Evolutionary conservation across 1,140 invertebrate species (phyloP).

Genomic region (Agraylea sexmaculata): DNA sequence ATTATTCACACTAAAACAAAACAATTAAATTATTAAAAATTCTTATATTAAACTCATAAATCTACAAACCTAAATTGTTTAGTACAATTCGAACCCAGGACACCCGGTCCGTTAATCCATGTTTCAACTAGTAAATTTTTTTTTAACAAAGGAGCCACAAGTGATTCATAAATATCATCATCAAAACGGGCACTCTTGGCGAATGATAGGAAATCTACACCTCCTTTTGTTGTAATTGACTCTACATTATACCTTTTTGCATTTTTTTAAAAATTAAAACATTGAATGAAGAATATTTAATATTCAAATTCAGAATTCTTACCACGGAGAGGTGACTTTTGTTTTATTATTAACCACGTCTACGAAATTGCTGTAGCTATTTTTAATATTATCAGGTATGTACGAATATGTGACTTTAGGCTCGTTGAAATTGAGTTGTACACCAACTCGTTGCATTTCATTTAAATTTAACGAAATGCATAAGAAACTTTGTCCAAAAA

Average conservation of each 20-base stretch:
- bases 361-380: constrained; percentile 45
- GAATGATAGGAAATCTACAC: constrained; percentile 57
- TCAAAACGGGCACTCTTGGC: constrained; percentile 65
- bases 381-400: constrained; percentile 40
- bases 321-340: constrained; percentile 50
- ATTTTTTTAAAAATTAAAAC: constrained; percentile 7
- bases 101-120: constrained; percentile 73
- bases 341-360: constrained; percentile 49
- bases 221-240: constrained; percentile 44
- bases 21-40: constrained; percentile 3
- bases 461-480: constrained; percentile 61
- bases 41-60: constrained; percentile 2
- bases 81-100: constrained; percentile 56
- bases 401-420: constrained; percentile 52
- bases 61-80: constrained; percentile 38
- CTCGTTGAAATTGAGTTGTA: constrained; percentile 64
- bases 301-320: constrained; percentile 18
- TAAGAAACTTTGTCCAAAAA: constrained; percentile 77
- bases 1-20: constrained; percentile 52
- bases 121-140: constrained; percentile 68
- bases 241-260: constrained; percentile 40
- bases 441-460: constrained; percentile 57
- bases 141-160: constrained; percentile 62
- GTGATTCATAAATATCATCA: constrained; percentile 75
- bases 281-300: constrained; percentile 3